Conservation (phyloP, 2,797 vertebrate species). For the Crocidura indochinensis region DNA sequence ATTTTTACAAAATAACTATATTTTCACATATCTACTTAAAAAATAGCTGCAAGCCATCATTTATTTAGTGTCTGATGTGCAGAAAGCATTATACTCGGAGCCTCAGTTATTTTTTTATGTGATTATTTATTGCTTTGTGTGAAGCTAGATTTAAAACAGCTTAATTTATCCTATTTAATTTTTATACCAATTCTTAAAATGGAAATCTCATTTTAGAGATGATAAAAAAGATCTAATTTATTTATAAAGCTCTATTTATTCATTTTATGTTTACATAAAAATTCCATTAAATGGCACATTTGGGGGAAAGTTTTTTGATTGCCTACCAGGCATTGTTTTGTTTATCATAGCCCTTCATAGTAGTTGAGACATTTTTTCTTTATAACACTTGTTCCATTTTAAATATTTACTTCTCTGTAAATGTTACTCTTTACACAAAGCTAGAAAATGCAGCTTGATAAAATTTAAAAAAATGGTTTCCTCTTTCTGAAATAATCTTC, state of each 20-base stretch:
- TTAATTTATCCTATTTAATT: constrained; percentile 59
- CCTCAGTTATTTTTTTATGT: constrained; percentile 38
- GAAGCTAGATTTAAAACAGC: constrained; percentile 27
- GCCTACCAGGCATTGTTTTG: not conserved
- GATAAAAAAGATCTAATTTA: constrained; percentile 57
- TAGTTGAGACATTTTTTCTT: not conserved
- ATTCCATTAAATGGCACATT: not conserved
- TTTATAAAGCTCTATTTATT: constrained; percentile 48
- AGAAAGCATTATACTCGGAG: not conserved
- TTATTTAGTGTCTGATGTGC: not conserved
- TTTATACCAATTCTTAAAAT: constrained; percentile 35
- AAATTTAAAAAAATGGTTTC: not conserved
- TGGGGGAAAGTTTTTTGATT: not conserved
- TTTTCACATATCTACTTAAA: not conserved
- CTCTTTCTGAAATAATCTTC: not conserved
- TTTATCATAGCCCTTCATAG: not conserved
- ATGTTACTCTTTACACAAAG: not conserved
- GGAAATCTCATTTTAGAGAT: constrained; percentile 52
- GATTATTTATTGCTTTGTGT: constrained; percentile 43
- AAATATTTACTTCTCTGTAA: constrained; percentile 27
- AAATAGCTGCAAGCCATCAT: not conserved
- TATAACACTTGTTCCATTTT: not conserved
- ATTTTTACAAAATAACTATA: too few relatives aligned
- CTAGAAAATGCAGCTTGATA: not conserved
- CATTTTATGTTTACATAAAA: constrained; percentile 33